phyloP scores from a whole-genome alignment of 2,113 vertebrate genomes.

The Odocoileus virginianus region DNA sequence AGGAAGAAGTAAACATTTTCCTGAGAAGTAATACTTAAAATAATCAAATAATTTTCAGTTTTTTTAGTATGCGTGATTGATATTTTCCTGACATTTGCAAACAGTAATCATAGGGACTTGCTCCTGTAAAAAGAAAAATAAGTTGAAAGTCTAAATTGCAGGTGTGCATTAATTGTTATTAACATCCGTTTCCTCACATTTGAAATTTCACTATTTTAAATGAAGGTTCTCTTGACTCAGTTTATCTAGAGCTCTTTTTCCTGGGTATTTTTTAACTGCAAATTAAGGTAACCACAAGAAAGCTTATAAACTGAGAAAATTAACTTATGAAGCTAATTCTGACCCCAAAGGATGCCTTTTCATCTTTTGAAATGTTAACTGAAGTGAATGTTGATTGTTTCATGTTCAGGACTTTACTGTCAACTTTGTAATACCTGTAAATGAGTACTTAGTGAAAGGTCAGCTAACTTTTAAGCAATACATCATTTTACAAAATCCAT shows the following conservation, averaged over 20 bases:
- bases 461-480: background rate
- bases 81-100: constrained; percentile 13
- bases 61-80: constrained; percentile 9
- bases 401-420: constrained; percentile 30
- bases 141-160: background rate
- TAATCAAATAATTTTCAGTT: background rate
- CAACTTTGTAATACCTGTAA: constrained; percentile 46
- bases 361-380: constrained; percentile 41
- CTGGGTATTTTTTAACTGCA: background rate
- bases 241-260: background rate
- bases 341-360: constrained; percentile 35
- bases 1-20: background rate
- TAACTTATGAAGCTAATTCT: background rate
- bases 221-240: background rate
- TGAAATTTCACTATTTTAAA: background rate
- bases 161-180: background rate
- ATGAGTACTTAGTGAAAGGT: background rate
- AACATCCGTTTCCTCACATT: background rate
- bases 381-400: constrained; percentile 5
- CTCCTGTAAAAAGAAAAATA: background rate
- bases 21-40: background rate
- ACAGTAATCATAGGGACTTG: background rate
- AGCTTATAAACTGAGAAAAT: background rate
- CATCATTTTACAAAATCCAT: background rate
- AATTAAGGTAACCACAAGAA: constrained; percentile 1